Conservation (phyloP, 2,888 invertebrate genomes). For the Nomada fabriciana region DNA sequence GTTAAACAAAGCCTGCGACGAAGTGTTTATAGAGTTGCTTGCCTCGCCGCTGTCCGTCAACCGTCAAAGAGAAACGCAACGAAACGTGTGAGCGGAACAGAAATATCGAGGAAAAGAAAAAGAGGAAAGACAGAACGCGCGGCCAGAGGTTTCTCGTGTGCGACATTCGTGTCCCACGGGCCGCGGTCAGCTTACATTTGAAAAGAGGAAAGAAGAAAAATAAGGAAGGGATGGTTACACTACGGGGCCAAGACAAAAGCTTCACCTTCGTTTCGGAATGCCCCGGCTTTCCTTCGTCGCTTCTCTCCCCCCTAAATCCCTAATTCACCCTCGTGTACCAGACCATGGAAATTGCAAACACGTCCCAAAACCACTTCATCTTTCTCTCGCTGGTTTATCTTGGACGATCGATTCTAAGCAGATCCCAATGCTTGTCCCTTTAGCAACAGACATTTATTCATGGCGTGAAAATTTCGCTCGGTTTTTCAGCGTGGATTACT, state of each 20-base stretch:
- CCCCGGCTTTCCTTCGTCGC: constrained; percentile 45
- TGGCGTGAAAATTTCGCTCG: constrained; percentile 7
- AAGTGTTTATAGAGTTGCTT: constrained; percentile 78
- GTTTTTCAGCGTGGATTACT: constrained; percentile 51
- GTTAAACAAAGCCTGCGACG: constrained; percentile 73
- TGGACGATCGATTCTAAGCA: background rate
- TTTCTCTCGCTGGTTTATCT: background rate
- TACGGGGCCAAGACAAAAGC: constrained; percentile 65
- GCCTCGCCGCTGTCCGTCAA: constrained; percentile 67
- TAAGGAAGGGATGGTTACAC: constrained; percentile 61
- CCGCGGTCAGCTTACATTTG: constrained; percentile 60
- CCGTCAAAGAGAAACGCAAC: constrained; percentile 65
- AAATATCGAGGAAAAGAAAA: background rate
- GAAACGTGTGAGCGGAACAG: constrained; percentile 2
- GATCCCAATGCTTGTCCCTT: too few relatives aligned
- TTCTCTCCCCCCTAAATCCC: background rate
- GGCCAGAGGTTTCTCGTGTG: constrained; percentile 18
- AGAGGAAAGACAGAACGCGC: constrained; percentile 47
- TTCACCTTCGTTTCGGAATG: constrained; percentile 51
- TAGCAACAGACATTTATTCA: background rate
- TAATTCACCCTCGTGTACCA: background rate
- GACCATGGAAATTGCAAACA: constrained; percentile 24
- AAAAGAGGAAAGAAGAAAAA: constrained; percentile 54
- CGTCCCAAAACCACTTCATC: background rate
- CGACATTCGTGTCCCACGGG: constrained; percentile 47